Conservation (phyloP, 1,140 invertebrate genomes). For the Bombus haemorrhoidalis region DNA sequence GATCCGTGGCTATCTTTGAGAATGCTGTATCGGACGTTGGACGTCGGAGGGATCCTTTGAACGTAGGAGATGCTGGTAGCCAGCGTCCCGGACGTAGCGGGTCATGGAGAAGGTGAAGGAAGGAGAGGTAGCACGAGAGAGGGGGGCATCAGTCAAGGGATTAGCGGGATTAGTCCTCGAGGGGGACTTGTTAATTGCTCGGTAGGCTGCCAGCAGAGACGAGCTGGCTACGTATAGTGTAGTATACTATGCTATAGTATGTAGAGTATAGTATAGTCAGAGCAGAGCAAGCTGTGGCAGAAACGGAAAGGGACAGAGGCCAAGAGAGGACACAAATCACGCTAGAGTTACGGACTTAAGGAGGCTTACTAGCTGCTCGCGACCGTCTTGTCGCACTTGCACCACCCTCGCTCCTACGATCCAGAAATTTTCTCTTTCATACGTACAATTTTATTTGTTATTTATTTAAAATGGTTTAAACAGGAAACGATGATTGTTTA, state of each 20-base stretch:
- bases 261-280: no score
- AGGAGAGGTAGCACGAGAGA: slow-evolving; percentile 23
- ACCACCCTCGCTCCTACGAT: neutral
- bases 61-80: slow-evolving; percentile 58
- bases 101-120: slow-evolving; percentile 54
- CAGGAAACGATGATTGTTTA: no score
- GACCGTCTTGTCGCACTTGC: slow-evolving; percentile 52
- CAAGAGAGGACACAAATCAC: slow-evolving; percentile 67
- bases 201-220: slow-evolving; percentile 57
- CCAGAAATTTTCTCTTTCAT: neutral
- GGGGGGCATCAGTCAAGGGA: slow-evolving; percentile 73
- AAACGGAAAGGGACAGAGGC: slow-evolving; percentile 42
- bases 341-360: slow-evolving; percentile 72
- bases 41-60: slow-evolving; percentile 44
- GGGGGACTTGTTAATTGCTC: slow-evolving; percentile 75
- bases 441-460: no score
- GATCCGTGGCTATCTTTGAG: slow-evolving; percentile 12
- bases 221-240: slow-evolving; percentile 1
- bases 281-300: neutral
- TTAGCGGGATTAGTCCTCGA: slow-evolving; percentile 73
- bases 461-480: no score
- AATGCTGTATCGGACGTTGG: slow-evolving; percentile 16
- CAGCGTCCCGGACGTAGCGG: slow-evolving; percentile 40
- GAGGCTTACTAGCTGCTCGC: slow-evolving; percentile 63
- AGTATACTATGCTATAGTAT: neutral